Evolutionary conservation across 2,888 invertebrate genomes (phyloP), one percentile per base, ranked within the genome.

Genomic region (Scrobipalpa atriplicella): DNA sequence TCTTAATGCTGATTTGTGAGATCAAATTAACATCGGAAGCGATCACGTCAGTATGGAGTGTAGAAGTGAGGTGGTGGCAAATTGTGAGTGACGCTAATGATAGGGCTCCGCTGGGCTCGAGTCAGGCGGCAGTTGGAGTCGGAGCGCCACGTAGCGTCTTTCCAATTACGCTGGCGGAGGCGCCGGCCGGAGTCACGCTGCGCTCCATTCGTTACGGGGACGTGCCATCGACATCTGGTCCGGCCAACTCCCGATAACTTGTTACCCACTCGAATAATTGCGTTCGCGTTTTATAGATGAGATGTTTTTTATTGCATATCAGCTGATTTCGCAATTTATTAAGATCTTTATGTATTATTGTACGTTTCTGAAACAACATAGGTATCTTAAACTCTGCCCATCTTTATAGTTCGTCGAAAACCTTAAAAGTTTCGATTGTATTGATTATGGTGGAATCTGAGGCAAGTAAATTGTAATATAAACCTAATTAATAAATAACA

Each of bases 61-160:
- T 66, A 64, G 64, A 66, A 70, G 69, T 71, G 73, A 71, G 73
- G 69, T 75, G 78, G 76, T 75, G 81, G 79, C 78, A 87, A 86
- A 86, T 86, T 83, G 84, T 90, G 90, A 92, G 89, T 90, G 91
- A 91, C 92, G 85, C 88, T 92, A 92, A 92, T 91, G 91, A 90
- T 86, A 87, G 85, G 84, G 81, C 84, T 85, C 29, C 29, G 29
- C 29, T 77, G 58, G 38, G 58, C 38, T 36, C 38, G 8, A 16
- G 58, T 84, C 47, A n/a, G 47, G 29, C 85, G 82, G 80, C 78
- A 78, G 79, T 77, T 39, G 76, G 77, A 78, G 75, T 75, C 76
- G 83, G 80, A 83, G 82, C 73, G 73, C 78, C 80, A 79, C 82
- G 82, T 82, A 80, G 80, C 80, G 75, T 81, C 87, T 87, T 87